These are phyloP conservation scores for Acanthococcus lagerstroemiae DNA, from an alignment of 2,888 invertebrate species.

Conservation along the genomic window DNA sequence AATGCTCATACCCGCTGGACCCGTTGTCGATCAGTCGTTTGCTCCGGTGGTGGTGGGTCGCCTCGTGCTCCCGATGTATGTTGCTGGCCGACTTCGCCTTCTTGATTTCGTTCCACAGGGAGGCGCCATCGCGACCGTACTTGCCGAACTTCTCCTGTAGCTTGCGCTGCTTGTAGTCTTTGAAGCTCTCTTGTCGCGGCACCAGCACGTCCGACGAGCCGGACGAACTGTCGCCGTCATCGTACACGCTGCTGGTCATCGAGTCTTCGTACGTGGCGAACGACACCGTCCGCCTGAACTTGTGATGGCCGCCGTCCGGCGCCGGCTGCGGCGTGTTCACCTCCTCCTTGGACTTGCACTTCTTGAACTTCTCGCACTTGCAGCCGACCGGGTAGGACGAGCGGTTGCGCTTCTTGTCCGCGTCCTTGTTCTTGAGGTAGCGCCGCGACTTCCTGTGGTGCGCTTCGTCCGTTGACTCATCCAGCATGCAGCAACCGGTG, in stretches of 20 bases:
- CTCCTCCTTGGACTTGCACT: slow-evolving; percentile 16
- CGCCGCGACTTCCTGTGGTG: background rate
- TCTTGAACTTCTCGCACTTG: slow-evolving; percentile 14
- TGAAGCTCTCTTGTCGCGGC: slow-evolving; percentile 18
- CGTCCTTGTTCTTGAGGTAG: slow-evolving; percentile 20
- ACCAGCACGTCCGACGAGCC: background rate
- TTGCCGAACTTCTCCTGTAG: slow-evolving; percentile 3
- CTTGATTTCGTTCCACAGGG: slow-evolving; percentile 18
- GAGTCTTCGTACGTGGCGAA: slow-evolving; percentile 22
- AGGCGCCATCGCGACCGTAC: background rate
- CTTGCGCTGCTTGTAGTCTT: slow-evolving; percentile 20
- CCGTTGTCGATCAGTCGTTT: slow-evolving; percentile 15
- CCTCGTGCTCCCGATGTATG: background rate
- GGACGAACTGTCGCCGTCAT: slow-evolving; percentile 9
- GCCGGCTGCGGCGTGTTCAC: background rate
- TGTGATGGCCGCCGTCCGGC: background rate
- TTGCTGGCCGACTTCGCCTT: slow-evolving; percentile 10
- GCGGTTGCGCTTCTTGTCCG: slow-evolving; percentile 5
- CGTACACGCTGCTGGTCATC: slow-evolving; percentile 18
- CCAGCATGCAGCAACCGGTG: background rate
- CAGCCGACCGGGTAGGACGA: slow-evolving; percentile 17
- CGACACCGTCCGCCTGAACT: slow-evolving; percentile 17
- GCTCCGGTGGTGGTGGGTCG: background rate
- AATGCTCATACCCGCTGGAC: slow-evolving; percentile 5
- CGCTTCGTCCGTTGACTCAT: background rate